Percentiles rank a stretch among this genome's conserved stretches.
phyloP scores from a whole-genome alignment of 2,113 vertebrate genomes.

The Burhinus bistriatus region DNA sequence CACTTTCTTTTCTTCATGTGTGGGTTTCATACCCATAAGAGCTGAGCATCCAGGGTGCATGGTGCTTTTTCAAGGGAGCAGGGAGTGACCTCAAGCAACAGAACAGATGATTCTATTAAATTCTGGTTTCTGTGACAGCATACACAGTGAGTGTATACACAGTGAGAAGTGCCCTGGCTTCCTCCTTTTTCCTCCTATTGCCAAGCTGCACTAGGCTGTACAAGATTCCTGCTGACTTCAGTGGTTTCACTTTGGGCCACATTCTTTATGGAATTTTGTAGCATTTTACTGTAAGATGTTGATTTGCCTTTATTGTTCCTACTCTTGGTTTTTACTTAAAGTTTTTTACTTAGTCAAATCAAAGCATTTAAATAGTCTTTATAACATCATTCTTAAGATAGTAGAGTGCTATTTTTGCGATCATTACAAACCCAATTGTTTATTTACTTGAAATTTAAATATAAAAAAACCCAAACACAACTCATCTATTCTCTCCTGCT shows the following conservation, averaged over 20 bases:
- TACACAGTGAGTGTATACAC: not conserved
- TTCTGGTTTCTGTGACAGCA: not conserved
- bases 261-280: not conserved
- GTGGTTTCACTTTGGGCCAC: not conserved
- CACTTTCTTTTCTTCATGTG: not conserved
- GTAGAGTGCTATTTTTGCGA: not conserved
- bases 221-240: not conserved
- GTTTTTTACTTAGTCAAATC: not conserved
- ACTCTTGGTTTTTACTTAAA: conserved; percentile 4
- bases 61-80: not conserved
- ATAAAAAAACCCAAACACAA: not conserved
- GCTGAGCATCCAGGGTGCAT: not conserved
- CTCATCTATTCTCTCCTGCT: not conserved
- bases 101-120: not conserved
- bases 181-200: not conserved
- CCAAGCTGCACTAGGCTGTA: not conserved
- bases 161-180: not conserved
- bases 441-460: not conserved
- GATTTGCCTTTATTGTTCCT: not conserved
- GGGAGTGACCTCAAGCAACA: not conserved
- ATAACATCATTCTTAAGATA: not conserved
- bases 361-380: not conserved
- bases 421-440: not conserved
- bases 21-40: not conserved
- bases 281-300: not conserved